These are phyloP conservation scores for Cinclus cinclus DNA, from an alignment of 2,113 vertebrate genomes.

Conservation along the genomic window DNA sequence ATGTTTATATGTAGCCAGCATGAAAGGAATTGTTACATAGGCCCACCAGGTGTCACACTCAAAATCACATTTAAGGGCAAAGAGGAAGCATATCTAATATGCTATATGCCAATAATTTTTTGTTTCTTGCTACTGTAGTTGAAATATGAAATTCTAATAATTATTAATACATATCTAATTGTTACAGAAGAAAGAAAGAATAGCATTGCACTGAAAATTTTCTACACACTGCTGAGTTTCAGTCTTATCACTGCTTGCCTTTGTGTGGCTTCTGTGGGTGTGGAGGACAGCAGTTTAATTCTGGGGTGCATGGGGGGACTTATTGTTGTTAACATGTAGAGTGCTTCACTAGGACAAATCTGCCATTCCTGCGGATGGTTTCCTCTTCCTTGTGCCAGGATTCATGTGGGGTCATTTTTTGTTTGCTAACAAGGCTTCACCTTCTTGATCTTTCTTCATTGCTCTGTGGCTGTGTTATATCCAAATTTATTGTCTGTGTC, in stretches of 20 bases:
- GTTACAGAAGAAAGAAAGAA: not conserved
- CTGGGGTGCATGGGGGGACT: fast-evolving
- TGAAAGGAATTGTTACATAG: not conserved
- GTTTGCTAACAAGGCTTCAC: not conserved
- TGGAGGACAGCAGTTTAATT: not conserved
- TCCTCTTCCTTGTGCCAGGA: not conserved
- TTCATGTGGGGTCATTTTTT: not conserved
- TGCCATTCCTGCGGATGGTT: not conserved
- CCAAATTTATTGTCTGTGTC: not conserved
- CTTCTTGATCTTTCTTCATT: not conserved
- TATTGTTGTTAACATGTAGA: not conserved
- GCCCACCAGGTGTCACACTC: fast-evolving
- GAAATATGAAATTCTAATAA: not conserved
- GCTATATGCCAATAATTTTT: not conserved
- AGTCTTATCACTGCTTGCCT: not conserved
- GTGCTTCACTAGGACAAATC: not conserved
- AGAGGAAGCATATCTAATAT: fast-evolving
- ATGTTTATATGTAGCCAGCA: fast-evolving
- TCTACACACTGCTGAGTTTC: not conserved
- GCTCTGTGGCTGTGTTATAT: not conserved
- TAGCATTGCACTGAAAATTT: not conserved
- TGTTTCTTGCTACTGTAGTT: not conserved
- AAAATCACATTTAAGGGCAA: not conserved
- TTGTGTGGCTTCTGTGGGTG: not conserved
- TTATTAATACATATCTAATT: not conserved